Evolutionary conservation across 2,113 vertebrate genomes (phyloP).

Genomic region (Peromyscus californicus): DNA sequence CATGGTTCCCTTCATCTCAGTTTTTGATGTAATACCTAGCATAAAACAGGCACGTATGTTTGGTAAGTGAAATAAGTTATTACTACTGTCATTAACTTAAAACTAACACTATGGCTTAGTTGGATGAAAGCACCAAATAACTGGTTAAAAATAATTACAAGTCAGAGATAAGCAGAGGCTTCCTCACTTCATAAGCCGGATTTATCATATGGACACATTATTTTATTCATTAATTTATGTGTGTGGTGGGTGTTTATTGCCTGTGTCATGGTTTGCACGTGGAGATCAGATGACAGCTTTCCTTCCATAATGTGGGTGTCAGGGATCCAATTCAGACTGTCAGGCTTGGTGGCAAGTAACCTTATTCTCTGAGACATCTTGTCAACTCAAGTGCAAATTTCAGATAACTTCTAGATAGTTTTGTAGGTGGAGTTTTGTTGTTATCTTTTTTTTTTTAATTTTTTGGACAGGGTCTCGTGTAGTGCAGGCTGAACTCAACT

Average conservation of each 20-base stretch:
- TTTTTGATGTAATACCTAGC: not conserved
- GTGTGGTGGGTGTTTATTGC: not conserved
- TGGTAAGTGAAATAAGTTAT: constrained; percentile 19
- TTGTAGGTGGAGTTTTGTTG: not conserved
- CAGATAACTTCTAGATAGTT: not conserved
- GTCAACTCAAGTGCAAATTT: not conserved
- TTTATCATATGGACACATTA: not conserved
- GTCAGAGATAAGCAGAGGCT: not conserved
- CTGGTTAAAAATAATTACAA: not conserved
- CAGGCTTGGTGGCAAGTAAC: not conserved
- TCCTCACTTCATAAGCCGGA: not conserved
- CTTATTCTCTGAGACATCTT: not conserved
- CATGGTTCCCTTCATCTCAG: not conserved
- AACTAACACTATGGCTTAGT: not conserved
- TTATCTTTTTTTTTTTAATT: not conserved
- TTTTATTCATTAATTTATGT: not conserved
- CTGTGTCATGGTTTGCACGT: not conserved
- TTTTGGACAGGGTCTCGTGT: not conserved
- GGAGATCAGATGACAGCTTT: not conserved
- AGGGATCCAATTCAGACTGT: not conserved
- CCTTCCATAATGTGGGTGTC: not conserved
- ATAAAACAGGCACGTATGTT: constrained; percentile 9
- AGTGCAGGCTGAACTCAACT: not conserved
- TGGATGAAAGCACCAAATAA: not conserved
- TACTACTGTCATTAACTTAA: not conserved